Evolutionary conservation across 30 jellyfish, hydroid and myxozoan species (phyloP).

Genomic region (Hydra vulgaris): DNA sequence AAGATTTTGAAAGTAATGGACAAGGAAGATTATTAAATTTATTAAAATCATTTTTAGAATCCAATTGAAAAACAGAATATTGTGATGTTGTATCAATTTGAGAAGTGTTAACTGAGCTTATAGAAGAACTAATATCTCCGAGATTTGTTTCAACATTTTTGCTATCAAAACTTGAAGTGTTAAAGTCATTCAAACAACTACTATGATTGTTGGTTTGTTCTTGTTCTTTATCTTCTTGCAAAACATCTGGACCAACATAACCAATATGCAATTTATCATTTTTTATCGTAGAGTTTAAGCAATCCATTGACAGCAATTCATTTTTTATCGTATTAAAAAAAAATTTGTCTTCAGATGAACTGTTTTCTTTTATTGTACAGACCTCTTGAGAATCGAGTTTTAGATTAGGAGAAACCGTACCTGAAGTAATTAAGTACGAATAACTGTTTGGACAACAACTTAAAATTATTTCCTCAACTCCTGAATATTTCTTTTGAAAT

Average conservation of each 20-base stretch:
- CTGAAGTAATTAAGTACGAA: not conserved
- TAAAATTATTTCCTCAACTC: not conserved
- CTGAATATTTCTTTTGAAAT: not conserved
- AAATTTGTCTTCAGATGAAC: not conserved
- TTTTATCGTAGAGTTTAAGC: too few species aligned
- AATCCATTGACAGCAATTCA: too few species aligned
- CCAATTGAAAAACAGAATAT: not conserved
- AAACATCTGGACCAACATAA: too few species aligned
- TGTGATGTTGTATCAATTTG: not conserved
- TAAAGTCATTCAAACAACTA: too few species aligned
- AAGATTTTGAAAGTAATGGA: not conserved
- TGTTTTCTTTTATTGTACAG: not conserved
- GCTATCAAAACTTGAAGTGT: too few species aligned
- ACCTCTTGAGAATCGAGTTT: not conserved
- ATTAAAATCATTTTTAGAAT: not conserved
- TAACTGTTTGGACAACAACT: not conserved
- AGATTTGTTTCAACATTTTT: too few species aligned
- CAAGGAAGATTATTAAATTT: not conserved
- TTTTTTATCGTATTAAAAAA: too few species aligned
- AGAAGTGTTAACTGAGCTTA: not conserved
- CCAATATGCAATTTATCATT: too few species aligned
- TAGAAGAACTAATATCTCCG: not conserved
- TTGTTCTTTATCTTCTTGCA: too few species aligned
- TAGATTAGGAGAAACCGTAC: not conserved
- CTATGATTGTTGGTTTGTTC: too few species aligned